Evolutionary conservation across 2,888 invertebrate genomes (phyloP).

Genomic region (Bombyx huttoni): DNA sequence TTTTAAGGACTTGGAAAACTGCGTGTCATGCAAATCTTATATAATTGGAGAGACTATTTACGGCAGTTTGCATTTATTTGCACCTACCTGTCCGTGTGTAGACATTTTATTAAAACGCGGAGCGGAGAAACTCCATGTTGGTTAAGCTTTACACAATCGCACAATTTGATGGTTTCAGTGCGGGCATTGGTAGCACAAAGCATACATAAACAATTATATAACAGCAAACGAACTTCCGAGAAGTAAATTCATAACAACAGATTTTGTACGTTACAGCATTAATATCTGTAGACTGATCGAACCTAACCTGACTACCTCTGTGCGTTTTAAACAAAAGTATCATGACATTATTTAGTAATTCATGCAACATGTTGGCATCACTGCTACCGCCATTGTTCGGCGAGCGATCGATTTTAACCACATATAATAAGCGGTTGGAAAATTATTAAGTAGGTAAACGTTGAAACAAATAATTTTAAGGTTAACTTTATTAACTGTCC

Average conservation of each 20-base stretch:
- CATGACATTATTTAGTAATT: no score
- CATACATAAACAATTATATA: background rate
- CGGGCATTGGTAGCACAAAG: constrained; percentile 17
- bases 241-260: background rate
- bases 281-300: no score
- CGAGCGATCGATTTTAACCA: no score
- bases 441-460: no score
- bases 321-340: no score
- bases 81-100: constrained; percentile 17
- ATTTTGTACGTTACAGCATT: no score
- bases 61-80: constrained; percentile 19
- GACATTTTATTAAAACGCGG: constrained; percentile 3
- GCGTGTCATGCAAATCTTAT: constrained; percentile 3
- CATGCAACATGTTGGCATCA: no score
- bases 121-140: constrained; percentile 21
- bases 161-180: constrained; percentile 27
- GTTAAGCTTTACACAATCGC: constrained; percentile 29
- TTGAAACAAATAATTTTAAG: no score
- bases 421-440: no score
- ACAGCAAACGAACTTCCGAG: background rate
- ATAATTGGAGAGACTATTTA: constrained; percentile 2
- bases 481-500: no score
- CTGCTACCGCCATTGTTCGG: no score
- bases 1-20: background rate
- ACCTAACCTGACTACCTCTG: no score